Percentiles rank a stretch among this genome's conserved stretches.
These are phyloP conservation scores for Tachysurus fulvidraco DNA, from an alignment of 2,113 vertebrate genomes.

Conservation along the genomic window DNA sequence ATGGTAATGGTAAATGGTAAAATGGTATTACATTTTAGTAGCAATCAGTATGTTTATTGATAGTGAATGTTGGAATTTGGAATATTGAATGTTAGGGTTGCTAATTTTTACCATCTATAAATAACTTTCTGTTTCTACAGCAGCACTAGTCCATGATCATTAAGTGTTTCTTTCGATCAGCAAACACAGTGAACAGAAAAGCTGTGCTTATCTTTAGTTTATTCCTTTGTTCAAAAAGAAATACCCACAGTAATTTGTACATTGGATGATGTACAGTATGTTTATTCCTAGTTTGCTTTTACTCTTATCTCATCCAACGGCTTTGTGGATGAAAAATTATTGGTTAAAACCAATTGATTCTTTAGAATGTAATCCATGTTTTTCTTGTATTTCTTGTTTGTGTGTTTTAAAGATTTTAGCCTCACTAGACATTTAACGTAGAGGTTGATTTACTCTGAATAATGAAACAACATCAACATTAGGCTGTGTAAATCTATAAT, in stretches of 20 bases:
- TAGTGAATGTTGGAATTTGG: not conserved
- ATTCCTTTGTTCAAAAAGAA: not conserved
- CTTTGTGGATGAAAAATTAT: not conserved
- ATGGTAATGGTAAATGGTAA: no score
- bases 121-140: not conserved
- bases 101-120: not conserved
- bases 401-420: not conserved
- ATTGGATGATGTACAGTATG: not conserved
- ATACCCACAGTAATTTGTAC: not conserved
- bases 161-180: not conserved
- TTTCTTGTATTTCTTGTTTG: not conserved
- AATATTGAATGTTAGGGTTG: not conserved
- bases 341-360: not conserved
- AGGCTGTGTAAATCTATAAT: not conserved
- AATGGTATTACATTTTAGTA: no score
- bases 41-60: not conserved
- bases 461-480: not conserved
- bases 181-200: constrained; percentile 8
- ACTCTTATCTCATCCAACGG: not conserved
- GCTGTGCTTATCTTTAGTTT: not conserved
- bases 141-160: not conserved
- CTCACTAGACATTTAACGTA: not conserved
- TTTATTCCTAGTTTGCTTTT: not conserved
- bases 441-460: not conserved
- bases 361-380: not conserved